phyloP scores from a whole-genome alignment of 2,113 vertebrate species.

The Ornithorhynchus anatinus region DNA sequence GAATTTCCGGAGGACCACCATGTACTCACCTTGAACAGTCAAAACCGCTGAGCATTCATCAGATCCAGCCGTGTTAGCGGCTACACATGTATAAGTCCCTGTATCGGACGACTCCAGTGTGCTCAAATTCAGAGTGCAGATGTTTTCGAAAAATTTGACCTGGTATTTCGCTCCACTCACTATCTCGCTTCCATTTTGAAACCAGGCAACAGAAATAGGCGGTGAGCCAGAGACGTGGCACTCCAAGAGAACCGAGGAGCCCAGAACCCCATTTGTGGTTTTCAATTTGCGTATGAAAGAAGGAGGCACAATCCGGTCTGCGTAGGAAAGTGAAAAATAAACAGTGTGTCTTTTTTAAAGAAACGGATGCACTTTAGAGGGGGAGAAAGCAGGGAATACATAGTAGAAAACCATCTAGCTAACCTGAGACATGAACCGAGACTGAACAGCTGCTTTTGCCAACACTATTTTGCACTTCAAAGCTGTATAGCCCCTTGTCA shows the following conservation, averaged over 20 bases:
- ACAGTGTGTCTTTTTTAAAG: conserved; percentile 6
- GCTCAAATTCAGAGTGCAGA: conserved; percentile 85
- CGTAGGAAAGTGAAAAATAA: conserved; percentile 29
- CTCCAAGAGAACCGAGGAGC: conserved; percentile 81
- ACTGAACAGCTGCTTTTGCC: conserved; percentile 92
- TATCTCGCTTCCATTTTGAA: conserved; percentile 86
- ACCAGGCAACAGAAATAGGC: conserved; percentile 91
- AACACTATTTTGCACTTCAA: conserved; percentile 93
- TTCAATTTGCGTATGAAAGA: conserved; percentile 91
- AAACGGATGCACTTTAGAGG: fast-evolving
- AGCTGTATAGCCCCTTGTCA: conserved; percentile 88
- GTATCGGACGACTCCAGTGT: conserved; percentile 82
- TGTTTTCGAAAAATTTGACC: conserved; percentile 85
- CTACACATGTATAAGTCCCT: conserved; percentile 87
- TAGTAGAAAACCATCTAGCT: conserved; percentile 50
- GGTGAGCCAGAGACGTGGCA: conserved; percentile 92
- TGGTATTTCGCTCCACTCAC: conserved; percentile 86
- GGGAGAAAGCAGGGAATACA: neutral
- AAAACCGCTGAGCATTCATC: conserved; percentile 85
- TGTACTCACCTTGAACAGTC: conserved; percentile 92
- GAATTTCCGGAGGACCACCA: neutral
- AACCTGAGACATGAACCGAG: conserved; percentile 91
- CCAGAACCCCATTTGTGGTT: conserved; percentile 78
- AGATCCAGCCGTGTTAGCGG: conserved; percentile 86
- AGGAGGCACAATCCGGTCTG: conserved; percentile 92